phyloP scores from a whole-genome alignment of 2,888 invertebrate genomes.

The Ptychoptera albimana region DNA sequence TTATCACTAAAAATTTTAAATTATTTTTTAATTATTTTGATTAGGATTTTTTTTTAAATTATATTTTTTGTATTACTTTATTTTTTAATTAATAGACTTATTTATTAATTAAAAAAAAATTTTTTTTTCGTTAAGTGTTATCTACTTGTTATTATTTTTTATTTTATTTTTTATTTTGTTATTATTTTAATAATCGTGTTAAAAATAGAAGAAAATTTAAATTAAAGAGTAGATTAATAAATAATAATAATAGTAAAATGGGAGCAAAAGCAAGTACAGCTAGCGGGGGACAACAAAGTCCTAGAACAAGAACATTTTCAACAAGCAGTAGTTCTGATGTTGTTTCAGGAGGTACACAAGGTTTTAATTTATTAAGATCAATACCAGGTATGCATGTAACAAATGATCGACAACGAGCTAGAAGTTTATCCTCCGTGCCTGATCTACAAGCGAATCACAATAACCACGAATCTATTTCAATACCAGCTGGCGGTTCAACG shows the following conservation, averaged over 20 bases:
- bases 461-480: constrained; percentile 27
- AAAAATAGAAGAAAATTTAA: not conserved
- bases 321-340: constrained; percentile 52
- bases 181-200: no score
- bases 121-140: no score
- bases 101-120: no score
- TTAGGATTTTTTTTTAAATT: no score
- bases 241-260: constrained; percentile 32
- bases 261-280: constrained; percentile 77
- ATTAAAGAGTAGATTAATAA: not conserved
- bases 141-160: no score
- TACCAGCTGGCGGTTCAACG: constrained; percentile 20
- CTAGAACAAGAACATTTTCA: constrained; percentile 59
- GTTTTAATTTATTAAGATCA: constrained; percentile 54
- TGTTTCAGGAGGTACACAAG: constrained; percentile 33
- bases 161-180: no score
- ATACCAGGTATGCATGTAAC: constrained; percentile 52
- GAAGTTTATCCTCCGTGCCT: constrained; percentile 70
- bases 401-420: constrained; percentile 64
- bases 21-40: no score
- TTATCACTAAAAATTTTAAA: no score
- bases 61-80: no score
- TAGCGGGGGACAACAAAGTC: constrained; percentile 44
- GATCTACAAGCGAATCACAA: constrained; percentile 39
- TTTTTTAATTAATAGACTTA: no score